Percentiles rank a stretch among this genome's conserved stretches.
Conservation (phyloP, 2,888 invertebrate species). For the Xanthostigma xanthostigma region DNA sequence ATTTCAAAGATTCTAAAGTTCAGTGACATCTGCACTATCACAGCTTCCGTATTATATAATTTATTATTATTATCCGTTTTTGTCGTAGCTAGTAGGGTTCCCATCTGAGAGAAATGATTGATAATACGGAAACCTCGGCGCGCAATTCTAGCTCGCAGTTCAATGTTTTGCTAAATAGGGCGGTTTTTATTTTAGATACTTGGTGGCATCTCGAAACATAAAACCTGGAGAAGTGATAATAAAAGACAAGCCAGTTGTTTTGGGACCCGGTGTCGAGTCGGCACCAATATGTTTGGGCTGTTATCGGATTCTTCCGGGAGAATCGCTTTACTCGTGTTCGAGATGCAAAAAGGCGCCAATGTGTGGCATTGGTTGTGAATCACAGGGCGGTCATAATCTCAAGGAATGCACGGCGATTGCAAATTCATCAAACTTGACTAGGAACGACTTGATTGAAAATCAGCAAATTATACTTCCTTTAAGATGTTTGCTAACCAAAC, state of each 20-base stretch:
- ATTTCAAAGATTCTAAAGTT: too few species aligned
- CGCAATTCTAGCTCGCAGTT: too few species aligned
- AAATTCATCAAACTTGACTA: conserved; percentile 5
- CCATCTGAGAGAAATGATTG: too few species aligned
- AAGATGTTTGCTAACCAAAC: conserved; percentile 15
- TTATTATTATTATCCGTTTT: too few species aligned
- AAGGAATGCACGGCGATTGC: conserved; percentile 16
- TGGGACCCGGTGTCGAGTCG: conserved; percentile 42
- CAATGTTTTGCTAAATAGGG: neutral
- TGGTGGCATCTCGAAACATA: conserved; percentile 42
- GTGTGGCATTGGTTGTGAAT: conserved; percentile 12
- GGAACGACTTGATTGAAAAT: conserved; percentile 12
- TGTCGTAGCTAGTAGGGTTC: too few species aligned
- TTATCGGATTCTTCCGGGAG: conserved; percentile 34
- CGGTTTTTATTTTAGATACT: conserved; percentile 25
- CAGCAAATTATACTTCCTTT: conserved; percentile 17
- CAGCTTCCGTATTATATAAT: too few species aligned
- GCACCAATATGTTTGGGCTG: conserved; percentile 57
- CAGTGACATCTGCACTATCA: too few species aligned
- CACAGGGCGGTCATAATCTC: conserved; percentile 6
- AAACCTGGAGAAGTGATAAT: conserved; percentile 39
- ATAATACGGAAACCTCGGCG: neutral
- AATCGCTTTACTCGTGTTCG: conserved; percentile 10
- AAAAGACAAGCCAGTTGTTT: conserved; percentile 41
- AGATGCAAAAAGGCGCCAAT: conserved; percentile 18